phyloP scores from a whole-genome alignment of 1,140 invertebrate species.

The Drosophila arawakana region DNA sequence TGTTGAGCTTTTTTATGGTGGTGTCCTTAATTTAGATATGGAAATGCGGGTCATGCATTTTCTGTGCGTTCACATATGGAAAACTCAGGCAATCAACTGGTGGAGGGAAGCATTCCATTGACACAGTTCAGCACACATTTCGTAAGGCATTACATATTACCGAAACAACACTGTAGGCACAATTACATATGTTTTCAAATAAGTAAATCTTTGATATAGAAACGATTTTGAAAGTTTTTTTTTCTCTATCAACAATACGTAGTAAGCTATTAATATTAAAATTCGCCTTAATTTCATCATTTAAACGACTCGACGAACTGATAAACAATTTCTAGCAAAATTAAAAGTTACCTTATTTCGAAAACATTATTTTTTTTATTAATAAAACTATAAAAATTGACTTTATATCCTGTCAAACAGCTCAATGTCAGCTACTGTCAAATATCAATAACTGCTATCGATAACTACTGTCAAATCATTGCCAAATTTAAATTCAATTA shows the following conservation, averaged over 20 bases:
- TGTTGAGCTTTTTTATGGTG: constrained; percentile 69
- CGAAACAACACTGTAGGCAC: constrained; percentile 7
- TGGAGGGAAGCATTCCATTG: constrained; percentile 15
- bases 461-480: too few relatives aligned
- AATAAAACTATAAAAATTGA: too few relatives aligned
- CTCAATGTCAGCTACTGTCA: too few relatives aligned
- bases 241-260: too few relatives aligned
- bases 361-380: too few relatives aligned
- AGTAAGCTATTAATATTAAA: not conserved
- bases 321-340: too few relatives aligned
- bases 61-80: constrained; percentile 22
- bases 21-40: constrained; percentile 80
- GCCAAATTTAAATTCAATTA: too few relatives aligned
- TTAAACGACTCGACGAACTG: too few relatives aligned
- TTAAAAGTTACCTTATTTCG: too few relatives aligned
- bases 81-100: constrained; percentile 33
- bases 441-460: too few relatives aligned
- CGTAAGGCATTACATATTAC: constrained; percentile 3
- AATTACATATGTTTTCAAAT: not conserved
- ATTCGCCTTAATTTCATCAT: not conserved
- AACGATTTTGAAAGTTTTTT: not conserved
- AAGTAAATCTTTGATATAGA: not conserved
- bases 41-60: constrained; percentile 71
- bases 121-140: constrained; percentile 29
- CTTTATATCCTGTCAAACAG: too few relatives aligned